phyloP scores from a whole-genome alignment of 2,797 vertebrate genomes.

The Etheostoma nigrum region DNA sequence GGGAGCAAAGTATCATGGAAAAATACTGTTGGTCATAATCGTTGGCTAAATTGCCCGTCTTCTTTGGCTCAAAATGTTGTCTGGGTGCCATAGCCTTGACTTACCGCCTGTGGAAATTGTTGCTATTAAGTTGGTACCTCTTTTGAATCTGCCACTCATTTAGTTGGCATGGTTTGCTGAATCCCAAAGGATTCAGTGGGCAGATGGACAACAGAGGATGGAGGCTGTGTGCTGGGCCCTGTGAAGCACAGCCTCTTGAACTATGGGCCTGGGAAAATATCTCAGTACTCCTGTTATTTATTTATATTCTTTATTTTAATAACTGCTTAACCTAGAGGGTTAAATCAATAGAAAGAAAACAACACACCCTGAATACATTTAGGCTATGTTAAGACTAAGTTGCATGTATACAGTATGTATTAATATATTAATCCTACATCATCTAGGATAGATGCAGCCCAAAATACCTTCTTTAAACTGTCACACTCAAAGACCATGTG shows the following conservation, averaged over 20 bases:
- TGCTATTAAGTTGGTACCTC: conserved; percentile 46
- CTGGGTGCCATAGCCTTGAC: conserved; percentile 49
- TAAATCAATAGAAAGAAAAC: neutral
- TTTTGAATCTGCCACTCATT: conserved; percentile 49
- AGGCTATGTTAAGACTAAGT: neutral
- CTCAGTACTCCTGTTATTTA: conserved; percentile 8
- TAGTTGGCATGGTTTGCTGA: conserved; percentile 34
- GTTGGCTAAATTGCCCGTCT: conserved; percentile 60
- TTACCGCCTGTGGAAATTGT: conserved; percentile 54
- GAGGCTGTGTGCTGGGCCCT: neutral
- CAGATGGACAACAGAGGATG: conserved; percentile 30
- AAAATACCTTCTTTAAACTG: too few relatives aligned
- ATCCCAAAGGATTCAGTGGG: conserved; percentile 28
- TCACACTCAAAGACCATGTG: too few relatives aligned
- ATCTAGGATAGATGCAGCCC: too few relatives aligned
- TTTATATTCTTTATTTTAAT: conserved; percentile 22
- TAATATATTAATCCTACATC: too few relatives aligned
- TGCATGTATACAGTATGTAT: too few relatives aligned
- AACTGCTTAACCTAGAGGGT: neutral
- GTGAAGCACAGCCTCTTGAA: conserved; percentile 16
- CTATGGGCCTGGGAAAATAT: conserved; percentile 18
- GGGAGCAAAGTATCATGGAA: conserved; percentile 60
- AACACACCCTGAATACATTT: neutral
- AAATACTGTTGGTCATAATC: conserved; percentile 64
- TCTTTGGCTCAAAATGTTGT: conserved; percentile 65